Evolutionary conservation across 2,797 vertebrate species (phyloP).

Genomic region (Liasis olivaceus): DNA sequence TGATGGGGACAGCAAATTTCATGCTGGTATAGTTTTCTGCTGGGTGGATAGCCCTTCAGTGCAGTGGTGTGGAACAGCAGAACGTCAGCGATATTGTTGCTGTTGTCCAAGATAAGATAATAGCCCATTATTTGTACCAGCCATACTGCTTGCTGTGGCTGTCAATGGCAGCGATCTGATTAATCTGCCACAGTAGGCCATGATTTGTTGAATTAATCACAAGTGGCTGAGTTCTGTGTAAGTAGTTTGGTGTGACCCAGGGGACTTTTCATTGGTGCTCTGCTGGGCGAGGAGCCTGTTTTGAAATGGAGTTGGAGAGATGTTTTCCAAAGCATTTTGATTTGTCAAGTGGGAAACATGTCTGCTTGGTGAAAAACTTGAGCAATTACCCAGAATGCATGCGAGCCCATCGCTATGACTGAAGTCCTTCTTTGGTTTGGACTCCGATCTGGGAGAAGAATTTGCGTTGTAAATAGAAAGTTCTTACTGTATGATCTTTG

Average conservation of each 20-base stretch:
- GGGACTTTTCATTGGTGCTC: background rate
- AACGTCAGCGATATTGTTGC: background rate
- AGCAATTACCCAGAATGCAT: background rate
- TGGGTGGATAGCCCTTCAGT: background rate
- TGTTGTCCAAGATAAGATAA: background rate
- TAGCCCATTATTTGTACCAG: no score
- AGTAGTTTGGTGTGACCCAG: background rate
- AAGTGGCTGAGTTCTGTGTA: background rate
- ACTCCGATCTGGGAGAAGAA: background rate
- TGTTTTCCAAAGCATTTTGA: background rate
- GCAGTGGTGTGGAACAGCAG: background rate
- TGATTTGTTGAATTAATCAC: no score
- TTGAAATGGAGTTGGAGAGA: background rate
- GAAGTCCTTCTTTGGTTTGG: background rate
- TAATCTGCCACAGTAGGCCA: no score
- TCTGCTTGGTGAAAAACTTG: background rate
- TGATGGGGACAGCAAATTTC: background rate
- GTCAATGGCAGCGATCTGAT: no score
- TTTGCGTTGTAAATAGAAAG: background rate
- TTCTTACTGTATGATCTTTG: constrained; percentile 12
- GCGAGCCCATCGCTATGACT: background rate
- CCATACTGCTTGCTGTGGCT: no score
- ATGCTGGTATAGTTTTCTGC: background rate
- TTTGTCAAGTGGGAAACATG: no score
- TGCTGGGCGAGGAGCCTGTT: background rate